Percentiles rank a stretch among this genome's conserved stretches.
These are phyloP conservation scores for Proisotoma minuta DNA, from an alignment of 2,888 invertebrate genomes.

Conservation along the genomic window DNA sequence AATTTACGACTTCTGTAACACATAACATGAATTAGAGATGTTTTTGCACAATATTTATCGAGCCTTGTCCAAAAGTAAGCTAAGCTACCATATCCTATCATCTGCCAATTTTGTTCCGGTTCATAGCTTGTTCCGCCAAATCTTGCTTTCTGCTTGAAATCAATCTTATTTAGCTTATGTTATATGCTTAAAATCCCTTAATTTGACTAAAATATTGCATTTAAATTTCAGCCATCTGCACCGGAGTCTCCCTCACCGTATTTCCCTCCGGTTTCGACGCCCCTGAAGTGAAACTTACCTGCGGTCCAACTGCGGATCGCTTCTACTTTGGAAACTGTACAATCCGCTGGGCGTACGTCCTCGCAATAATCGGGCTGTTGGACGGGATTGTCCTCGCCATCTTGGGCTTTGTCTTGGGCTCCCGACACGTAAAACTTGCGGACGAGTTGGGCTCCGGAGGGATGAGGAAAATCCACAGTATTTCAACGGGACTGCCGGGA, in stretches of 20 bases:
- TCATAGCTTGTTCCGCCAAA: no score
- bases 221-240: conserved; percentile 66
- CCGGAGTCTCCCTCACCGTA: conserved; percentile 80
- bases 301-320: conserved; percentile 74
- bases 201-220: conserved; percentile 12
- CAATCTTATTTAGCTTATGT: no score
- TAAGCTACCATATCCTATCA: no score
- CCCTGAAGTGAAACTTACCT: conserved; percentile 73
- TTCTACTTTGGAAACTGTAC: conserved; percentile 73
- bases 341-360: conserved; percentile 86
- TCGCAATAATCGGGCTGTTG: conserved; percentile 82
- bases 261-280: conserved; percentile 92
- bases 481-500: conserved; percentile 32
- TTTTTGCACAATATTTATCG: no score
- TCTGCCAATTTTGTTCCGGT: no score
- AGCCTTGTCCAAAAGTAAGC: no score
- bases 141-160: no score
- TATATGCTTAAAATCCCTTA: no score
- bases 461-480: conserved; percentile 37
- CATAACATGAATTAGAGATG: no score
- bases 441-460: conserved; percentile 58
- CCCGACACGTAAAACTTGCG: conserved; percentile 77
- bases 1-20: no score
- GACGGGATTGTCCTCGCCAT: conserved; percentile 81
- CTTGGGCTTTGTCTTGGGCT: conserved; percentile 87